Base-by-base conservation (phyloP, 2,113 vertebrate genomes). In the Australoheros scitulus region DNA sequence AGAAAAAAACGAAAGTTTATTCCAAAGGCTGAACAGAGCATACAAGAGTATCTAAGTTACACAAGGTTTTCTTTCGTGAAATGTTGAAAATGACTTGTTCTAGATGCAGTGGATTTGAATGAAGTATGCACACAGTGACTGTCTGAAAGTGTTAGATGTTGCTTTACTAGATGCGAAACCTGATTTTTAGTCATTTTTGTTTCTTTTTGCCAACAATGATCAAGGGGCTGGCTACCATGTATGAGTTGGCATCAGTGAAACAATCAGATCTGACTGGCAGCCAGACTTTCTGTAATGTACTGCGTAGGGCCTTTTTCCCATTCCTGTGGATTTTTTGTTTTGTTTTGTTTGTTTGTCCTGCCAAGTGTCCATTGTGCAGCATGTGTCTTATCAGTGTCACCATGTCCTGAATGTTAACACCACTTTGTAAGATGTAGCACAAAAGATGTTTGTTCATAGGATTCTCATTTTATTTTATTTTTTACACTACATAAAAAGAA, bases 341-440 rank as follows among this genome's bases (percentile, higher is more conserved):
- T 29, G 29, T 29, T 29, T 34, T 72, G 83, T 75, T 76, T 57
- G 38, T 91, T 82, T 86, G 81, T 90, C 89, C 75, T 87, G 83
- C 86, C 84, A 81, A 78, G 78, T 76, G 86, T 89, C 86, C 88
- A 77, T 86, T 76, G 32, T 90, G 87, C 90, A 91, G 92, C 92
- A 91, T 88, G 89, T 88, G 83, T 92, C 60, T 86, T 82, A 82
- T 82, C 77, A 4, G 52, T 41, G 6, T 79, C 81, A 84, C 79
- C 87, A 84, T 76, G 88, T 91, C 92, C 91, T 87, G 85, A 92
- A 88, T 74, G 41, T 38, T 80, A 88, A 91, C 87, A 84, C 61
- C 84, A 81, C 90, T 57, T 88, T 59, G 34, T 79, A 87, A 87
- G 75, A 87, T 89, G 94, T 94, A 94, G 93, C 94, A 93, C 89